Base-by-base conservation (phyloP, 2,113 vertebrate species). In the Phalacrocorax pelagicus region DNA sequence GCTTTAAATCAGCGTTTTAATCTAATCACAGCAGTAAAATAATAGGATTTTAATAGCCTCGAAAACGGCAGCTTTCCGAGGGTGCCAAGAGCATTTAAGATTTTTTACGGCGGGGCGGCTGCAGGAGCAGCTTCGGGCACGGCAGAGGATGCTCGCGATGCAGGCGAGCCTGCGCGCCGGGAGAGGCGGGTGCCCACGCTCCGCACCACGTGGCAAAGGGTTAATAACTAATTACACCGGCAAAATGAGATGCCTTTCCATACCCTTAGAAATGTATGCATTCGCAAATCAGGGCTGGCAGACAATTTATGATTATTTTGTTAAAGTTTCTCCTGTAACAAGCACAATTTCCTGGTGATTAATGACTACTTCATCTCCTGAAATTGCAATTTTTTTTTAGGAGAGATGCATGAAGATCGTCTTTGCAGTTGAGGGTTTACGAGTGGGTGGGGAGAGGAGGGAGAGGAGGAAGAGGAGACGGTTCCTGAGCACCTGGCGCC, bases 251-350 rank as follows among this genome's bases (percentile, higher is more conserved):
- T 29, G 69, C 84, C 21, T 92, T 59, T 51, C 89, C 46, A 29
- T 67, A 40, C 54, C 69, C 51, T 81, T 42, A 9, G 8, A 73
- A 92, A 97, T 0, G 1, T 42, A 89, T 67, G 72, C 54, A 23
- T n/a, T 49, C 3, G 2, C 91, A 94, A 83, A 96, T 54, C 55
- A 11, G 86, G 81, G 81, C 94, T 96, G 96, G 93, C 96, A 97
- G 88, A 86, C 75, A 14, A 96, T 97, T 97, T 96, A 92, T 93
- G 96, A 80, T 90, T 95, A 95, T 96, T 97, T 96, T 94, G 94
- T 97, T 96, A 93, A 95, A 90, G 95, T 94, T 96, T 97, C 87
- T 95, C 89, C 81, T 90, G 74, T 86, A 97, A 87, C 69, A 95
- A 94, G 85, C 70, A 44, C 87, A 57, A 82, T 92, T 97, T 96